phyloP scores from a whole-genome alignment of 1,140 invertebrate species.

The Atta colombica region DNA sequence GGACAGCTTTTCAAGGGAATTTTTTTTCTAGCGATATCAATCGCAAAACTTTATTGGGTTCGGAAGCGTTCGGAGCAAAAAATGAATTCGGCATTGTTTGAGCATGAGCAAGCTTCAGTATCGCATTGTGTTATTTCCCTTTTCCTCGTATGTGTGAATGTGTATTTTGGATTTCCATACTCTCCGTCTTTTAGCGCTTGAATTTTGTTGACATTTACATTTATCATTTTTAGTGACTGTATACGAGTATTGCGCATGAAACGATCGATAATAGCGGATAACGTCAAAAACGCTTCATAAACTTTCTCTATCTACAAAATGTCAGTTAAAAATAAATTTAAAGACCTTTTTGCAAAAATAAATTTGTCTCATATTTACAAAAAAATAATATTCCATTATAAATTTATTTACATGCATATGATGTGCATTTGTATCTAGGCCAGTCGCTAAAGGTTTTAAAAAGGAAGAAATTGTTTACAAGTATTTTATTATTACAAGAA shows the following conservation, averaged over 20 bases:
- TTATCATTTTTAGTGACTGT: constrained; percentile 20
- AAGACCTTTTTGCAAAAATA: neutral
- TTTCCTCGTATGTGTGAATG: neutral
- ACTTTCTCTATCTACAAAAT: neutral
- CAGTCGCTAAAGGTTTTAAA: too few species aligned
- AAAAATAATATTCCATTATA: constrained; percentile 3
- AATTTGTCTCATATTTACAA: neutral
- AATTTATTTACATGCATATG: neutral
- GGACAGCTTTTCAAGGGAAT: constrained; percentile 33
- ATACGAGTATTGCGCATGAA: constrained; percentile 6
- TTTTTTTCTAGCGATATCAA: constrained; percentile 48
- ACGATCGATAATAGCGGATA: neutral
- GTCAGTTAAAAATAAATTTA: constrained; percentile 20
- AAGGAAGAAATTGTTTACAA: too few species aligned
- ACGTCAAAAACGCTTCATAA: neutral
- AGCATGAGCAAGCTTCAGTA: constrained; percentile 23
- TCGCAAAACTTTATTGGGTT: constrained; percentile 48
- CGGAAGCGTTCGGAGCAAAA: constrained; percentile 15
- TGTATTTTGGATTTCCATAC: constrained; percentile 36
- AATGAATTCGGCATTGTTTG: constrained; percentile 61
- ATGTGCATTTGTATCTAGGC: too few species aligned
- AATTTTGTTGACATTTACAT: constrained; percentile 44
- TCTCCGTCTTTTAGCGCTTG: neutral
- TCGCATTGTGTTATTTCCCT: constrained; percentile 46
- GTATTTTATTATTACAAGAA: too few species aligned